Conservation (phyloP, 2,888 invertebrate species). For the Galeruca laticollis region DNA sequence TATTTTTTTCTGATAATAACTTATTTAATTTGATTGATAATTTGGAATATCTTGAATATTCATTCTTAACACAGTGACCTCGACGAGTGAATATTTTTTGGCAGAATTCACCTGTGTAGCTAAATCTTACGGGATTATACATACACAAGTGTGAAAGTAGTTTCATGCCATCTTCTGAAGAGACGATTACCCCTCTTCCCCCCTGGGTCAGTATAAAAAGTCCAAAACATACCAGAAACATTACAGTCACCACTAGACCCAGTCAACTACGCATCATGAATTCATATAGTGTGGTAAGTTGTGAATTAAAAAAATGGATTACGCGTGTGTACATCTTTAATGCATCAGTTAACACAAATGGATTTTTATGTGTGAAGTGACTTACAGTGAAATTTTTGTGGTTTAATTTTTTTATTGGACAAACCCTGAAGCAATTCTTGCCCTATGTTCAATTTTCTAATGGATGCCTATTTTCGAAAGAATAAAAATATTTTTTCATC, state of each 20-base stretch:
- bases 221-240: constrained; percentile 54
- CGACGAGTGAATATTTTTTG: constrained; percentile 40
- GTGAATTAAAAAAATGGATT: constrained; percentile 49
- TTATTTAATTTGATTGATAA: background rate
- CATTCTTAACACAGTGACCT: constrained; percentile 45
- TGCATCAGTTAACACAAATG: constrained; percentile 32
- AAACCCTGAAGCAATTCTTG: background rate
- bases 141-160: constrained; percentile 43
- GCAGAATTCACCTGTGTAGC: constrained; percentile 44
- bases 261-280: constrained; percentile 67
- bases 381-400: constrained; percentile 43
- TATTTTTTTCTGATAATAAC: too few species aligned
- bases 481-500: too few species aligned
- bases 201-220: constrained; percentile 61
- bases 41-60: background rate
- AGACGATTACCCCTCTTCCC: constrained; percentile 59
- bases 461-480: too few species aligned
- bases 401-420: constrained; percentile 31
- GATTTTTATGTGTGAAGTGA: constrained; percentile 67
- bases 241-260: constrained; percentile 66
- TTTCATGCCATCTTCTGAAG: constrained; percentile 55
- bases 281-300: constrained; percentile 67
- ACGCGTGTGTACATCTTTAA: constrained; percentile 49
- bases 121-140: constrained; percentile 34
- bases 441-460: background rate